These are phyloP conservation scores for Anticlea derivata DNA, from an alignment of 2,888 invertebrate genomes.

Conservation along the genomic window DNA sequence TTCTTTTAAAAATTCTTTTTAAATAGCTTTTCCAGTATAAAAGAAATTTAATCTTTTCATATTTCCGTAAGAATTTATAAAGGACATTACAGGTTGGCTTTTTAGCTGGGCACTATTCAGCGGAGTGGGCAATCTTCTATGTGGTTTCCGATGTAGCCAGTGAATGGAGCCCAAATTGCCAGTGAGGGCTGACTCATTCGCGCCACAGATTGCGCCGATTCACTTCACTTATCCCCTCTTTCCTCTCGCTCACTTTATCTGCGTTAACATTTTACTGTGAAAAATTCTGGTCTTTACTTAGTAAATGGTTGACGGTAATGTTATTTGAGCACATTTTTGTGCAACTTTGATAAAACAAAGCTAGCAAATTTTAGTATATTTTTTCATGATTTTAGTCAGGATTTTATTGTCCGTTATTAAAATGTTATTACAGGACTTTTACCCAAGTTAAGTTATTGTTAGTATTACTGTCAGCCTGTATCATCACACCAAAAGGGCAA, in stretches of 20 bases:
- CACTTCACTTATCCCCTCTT: constrained; percentile 60
- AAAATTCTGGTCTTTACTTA: constrained; percentile 8
- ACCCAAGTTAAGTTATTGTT: too few relatives aligned
- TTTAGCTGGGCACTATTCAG: constrained; percentile 57
- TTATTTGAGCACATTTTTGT: background rate
- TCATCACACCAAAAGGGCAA: too few relatives aligned
- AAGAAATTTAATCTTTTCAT: constrained; percentile 15
- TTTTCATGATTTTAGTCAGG: too few relatives aligned
- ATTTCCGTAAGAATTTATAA: constrained; percentile 39
- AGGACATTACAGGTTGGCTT: constrained; percentile 50
- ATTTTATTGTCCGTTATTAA: too few relatives aligned
- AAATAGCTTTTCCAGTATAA: too few relatives aligned
- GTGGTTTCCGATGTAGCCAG: constrained; percentile 68
- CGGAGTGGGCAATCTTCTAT: constrained; percentile 64
- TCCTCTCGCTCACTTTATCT: constrained; percentile 50
- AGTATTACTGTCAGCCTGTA: too few relatives aligned
- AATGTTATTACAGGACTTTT: too few relatives aligned
- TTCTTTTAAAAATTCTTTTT: too few relatives aligned
- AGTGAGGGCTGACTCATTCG: constrained; percentile 69
- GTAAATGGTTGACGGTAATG: background rate
- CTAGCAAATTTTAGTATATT: too few relatives aligned
- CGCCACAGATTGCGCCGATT: constrained; percentile 65
- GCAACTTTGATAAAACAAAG: background rate
- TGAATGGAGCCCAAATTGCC: constrained; percentile 77
- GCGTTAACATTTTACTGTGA: constrained; percentile 32